Percentiles rank a stretch among this genome's conserved stretches.
phyloP scores from a whole-genome alignment of 2,888 invertebrate genomes.

The Drosophila limbata region DNA sequence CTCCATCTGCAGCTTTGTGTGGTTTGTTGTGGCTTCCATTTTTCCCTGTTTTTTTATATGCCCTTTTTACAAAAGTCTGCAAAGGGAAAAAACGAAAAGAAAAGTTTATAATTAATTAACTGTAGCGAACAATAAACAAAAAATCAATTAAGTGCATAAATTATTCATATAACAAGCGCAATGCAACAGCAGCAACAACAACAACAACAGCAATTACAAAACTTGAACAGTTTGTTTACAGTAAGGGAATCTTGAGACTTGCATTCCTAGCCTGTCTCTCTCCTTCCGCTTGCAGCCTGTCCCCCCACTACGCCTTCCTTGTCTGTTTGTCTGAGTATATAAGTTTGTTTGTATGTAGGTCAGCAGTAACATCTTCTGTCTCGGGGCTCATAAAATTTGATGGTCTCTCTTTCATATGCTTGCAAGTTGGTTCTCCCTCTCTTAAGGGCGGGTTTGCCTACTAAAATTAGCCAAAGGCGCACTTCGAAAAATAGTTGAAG shows the following conservation, averaged over 20 bases:
- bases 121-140: constrained; percentile 72
- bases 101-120: constrained; percentile 73
- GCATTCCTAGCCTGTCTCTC: constrained; percentile 38
- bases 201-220: constrained; percentile 51
- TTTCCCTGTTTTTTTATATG: constrained; percentile 22
- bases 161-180: constrained; percentile 67
- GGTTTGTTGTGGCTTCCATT: constrained; percentile 62
- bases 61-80: constrained; percentile 26
- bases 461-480: constrained; percentile 61
- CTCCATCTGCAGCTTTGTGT: constrained; percentile 67
- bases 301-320: constrained; percentile 9
- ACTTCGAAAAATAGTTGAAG: constrained; percentile 44
- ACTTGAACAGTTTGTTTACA: constrained; percentile 64
- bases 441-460: constrained; percentile 45
- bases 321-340: constrained; percentile 4
- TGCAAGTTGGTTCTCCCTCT: not conserved
- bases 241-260: constrained; percentile 44
- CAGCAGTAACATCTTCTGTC: constrained; percentile 61
- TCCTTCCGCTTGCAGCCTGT: constrained; percentile 27
- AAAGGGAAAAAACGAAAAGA: constrained; percentile 37
- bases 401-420: constrained; percentile 21
- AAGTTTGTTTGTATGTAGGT: constrained; percentile 43
- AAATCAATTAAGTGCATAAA: constrained; percentile 76
- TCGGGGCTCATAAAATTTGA: constrained; percentile 61
- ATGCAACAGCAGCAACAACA: constrained; percentile 16